Base-by-base conservation (phyloP, 2,113 vertebrate species). In the Amazona guildingii region DNA sequence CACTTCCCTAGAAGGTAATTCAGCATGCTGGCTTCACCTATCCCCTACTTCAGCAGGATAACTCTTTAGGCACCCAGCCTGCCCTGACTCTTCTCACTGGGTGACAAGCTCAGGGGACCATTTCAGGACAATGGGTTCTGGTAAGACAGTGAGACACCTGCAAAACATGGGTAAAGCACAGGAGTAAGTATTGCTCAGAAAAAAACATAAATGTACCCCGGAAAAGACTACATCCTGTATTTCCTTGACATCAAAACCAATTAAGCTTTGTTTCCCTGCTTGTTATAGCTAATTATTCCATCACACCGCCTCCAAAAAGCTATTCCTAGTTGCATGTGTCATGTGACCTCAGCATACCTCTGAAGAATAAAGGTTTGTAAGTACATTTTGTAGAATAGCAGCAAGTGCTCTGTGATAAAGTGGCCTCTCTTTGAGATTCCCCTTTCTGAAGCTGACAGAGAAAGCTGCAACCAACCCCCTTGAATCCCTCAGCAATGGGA, bases 201-300 rank as follows among this genome's bases (percentile, higher is more conserved):
- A 76, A 76, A 95, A 64, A 46, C 14, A 63, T 1, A 78, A 72
- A 72, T 0, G 3, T 41, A 69, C 28, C 29, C 43, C 73, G 62
- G 57, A 82, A 86, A 81, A 86, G 17, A 73, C 20, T 70, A 44
- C 41, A 82, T 74, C 76, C 62, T 66, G 18, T 55, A 62, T 63
- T 90, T 88, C 73, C 39, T 49, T 55, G 9, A 81, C 25, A 69
- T 82, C 28, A 79, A 76, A 94, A 31, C 43, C n/a, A 59, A 83
- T 83, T 86, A 73, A 86, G 31, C 55, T 85, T 78, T 64, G 51
- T 88, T 94, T 77, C 25, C 79, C 35, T 75, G 16, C n/a, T 86
- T 9, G 3, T 95, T 82, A 52, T n/a, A 4, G 31, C 28, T 80
- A 88, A 83, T 92, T 72, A 87, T 79, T 44, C 54, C 48, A 93